Conservation (phyloP, 1,140 invertebrate species). For the Melanaphis sacchari region DNA sequence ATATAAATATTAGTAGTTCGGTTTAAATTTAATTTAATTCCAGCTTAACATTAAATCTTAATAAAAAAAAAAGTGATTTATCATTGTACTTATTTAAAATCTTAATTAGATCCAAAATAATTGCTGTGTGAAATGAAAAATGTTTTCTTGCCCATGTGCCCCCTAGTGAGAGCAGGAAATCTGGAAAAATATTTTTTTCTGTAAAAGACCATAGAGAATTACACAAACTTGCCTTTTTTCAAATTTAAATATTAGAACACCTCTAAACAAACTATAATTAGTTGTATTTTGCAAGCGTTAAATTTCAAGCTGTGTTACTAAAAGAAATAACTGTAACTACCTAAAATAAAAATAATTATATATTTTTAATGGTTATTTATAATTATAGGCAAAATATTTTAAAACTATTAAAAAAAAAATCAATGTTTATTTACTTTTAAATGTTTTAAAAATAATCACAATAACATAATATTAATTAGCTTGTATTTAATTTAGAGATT, state of each 20-base stretch:
- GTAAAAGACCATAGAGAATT: not conserved
- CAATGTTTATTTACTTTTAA: not conserved
- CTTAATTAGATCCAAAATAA: not conserved
- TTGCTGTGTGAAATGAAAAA: not conserved
- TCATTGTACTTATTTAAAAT: no score
- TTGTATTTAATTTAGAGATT: not conserved
- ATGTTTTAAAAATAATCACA: not conserved
- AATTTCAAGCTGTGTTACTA: not conserved
- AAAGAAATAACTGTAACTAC: not conserved
- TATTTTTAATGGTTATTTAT: no score
- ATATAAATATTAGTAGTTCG: no score
- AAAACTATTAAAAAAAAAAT: no score
- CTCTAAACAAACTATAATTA: not conserved
- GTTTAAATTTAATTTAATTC: no score
- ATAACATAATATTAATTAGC: not conserved
- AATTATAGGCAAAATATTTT: not conserved
- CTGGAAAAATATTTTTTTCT: not conserved
- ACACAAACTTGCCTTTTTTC: not conserved
- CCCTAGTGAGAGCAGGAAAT: not conserved
- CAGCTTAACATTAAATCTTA: no score
- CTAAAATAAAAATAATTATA: not conserved
- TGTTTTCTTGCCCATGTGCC: not conserved
- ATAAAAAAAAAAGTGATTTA: no score
- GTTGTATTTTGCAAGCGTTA: not conserved
- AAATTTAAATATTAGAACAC: not conserved